Percentiles rank a stretch among this genome's conserved stretches.
These are phyloP conservation scores for Folsomia manolachei DNA, from an alignment of 2,888 invertebrate species.

Conservation along the genomic window DNA sequence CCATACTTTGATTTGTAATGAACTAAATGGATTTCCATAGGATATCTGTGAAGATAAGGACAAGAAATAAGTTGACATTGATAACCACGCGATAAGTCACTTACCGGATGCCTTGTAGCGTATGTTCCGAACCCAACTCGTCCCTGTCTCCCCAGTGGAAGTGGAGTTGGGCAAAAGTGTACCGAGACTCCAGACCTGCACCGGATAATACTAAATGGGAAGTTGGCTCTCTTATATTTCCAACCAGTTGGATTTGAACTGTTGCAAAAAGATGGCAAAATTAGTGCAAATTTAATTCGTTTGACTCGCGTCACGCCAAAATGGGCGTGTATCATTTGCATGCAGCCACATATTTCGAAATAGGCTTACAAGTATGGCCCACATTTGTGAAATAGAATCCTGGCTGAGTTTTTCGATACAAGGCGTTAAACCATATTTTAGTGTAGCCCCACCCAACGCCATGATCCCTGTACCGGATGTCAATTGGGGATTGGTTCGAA, in stretches of 20 bases:
- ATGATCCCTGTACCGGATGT: neutral
- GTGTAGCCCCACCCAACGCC: neutral
- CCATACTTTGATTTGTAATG: neutral
- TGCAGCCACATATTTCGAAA: neutral
- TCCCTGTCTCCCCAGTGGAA: conserved; percentile 8
- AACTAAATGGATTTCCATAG: neutral
- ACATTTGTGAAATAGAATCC: neutral
- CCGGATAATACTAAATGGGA: neutral
- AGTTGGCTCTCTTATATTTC: neutral
- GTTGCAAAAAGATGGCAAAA: no score
- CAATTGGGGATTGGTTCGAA: neutral
- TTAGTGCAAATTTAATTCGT: no score
- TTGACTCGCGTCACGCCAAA: no score
- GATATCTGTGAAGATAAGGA: neutral
- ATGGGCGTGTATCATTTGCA: neutral
- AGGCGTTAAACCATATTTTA: neutral
- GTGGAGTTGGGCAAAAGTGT: neutral
- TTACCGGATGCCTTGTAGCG: neutral
- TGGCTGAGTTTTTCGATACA: neutral
- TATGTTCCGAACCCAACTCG: conserved; percentile 1
- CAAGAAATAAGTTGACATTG: no score
- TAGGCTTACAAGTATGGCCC: neutral
- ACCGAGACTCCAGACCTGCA: neutral
- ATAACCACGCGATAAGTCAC: no score
- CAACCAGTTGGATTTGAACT: neutral